These are phyloP conservation scores for Calycopis cecrops DNA, from an alignment of 1,140 invertebrate genomes.

Conservation along the genomic window DNA sequence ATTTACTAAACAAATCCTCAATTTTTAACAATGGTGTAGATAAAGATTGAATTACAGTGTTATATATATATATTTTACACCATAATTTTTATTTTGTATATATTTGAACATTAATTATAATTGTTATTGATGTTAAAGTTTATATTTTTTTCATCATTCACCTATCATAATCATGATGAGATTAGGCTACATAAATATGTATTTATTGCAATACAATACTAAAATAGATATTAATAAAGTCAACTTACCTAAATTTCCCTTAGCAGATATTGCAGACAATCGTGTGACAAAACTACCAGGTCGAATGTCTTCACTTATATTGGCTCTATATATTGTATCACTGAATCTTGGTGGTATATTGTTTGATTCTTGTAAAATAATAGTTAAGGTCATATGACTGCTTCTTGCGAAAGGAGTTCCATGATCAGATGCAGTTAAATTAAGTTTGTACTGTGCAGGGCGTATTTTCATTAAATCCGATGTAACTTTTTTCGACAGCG, in stretches of 20 bases:
- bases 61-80: too few relatives aligned
- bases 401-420: conserved; percentile 82
- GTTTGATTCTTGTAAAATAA: conserved; percentile 83
- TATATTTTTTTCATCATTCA: too few relatives aligned
- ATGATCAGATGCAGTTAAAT: conserved; percentile 89
- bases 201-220: too few relatives aligned
- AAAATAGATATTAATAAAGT: conserved; percentile 11
- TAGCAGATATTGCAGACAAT: conserved; percentile 83
- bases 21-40: too few relatives aligned
- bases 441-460: conserved; percentile 78
- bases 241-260: conserved; percentile 77
- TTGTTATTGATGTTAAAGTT: too few relatives aligned
- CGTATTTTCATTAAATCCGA: conserved; percentile 50
- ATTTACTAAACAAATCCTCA: too few relatives aligned
- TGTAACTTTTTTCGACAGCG: conserved; percentile 82
- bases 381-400: conserved; percentile 77
- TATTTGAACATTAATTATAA: too few relatives aligned
- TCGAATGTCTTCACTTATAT: conserved; percentile 86
- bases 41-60: too few relatives aligned
- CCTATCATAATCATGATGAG: too few relatives aligned
- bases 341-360: conserved; percentile 89
- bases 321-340: conserved; percentile 83
- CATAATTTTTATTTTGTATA: too few relatives aligned
- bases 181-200: too few relatives aligned
- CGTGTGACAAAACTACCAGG: conserved; percentile 86